Evolutionary conservation across 2,888 invertebrate genomes (phyloP), one percentile per base, ranked within the genome.

Genomic region (Amblyjoppa proteus): DNA sequence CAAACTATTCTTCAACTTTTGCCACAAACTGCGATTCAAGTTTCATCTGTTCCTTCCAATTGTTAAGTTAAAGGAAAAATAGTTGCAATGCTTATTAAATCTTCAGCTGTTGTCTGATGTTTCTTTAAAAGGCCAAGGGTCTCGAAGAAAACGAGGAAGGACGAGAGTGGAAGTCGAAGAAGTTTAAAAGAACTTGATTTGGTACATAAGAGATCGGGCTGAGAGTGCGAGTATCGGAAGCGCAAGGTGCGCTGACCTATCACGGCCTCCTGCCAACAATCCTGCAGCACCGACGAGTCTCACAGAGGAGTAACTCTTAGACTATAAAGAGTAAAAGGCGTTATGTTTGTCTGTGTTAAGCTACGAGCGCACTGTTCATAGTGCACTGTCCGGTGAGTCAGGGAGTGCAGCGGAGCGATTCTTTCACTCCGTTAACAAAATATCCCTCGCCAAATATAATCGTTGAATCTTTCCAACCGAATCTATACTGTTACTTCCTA

Each of bases 231-330:
- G 75, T 79, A 82, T 88, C 85, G 88, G 87, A 74, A 75, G 86
- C 86, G 89, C 89, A 91, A 90, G 91, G 90, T 91, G 91, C 91
- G 91, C 88, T 90, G 91, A 91, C 90, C 91, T 89, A 90, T 38
- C 88, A 79, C 88, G 85, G 91, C 80, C 86, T 86, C 85, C 84
- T 84, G 84, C 83, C 88, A 89, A 89, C 88, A 84, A 87, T 89
- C 64, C 83, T 68, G 45, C 25, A 76, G 82, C 87, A 88, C 88
- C 84, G 84, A 45, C 61, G 41, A 88, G 88, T 90, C 91, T 90
- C 87, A 89, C 90, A 89, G 87, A 85, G 77, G 83, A 74, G 80
- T 80, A 56, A 49, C 74, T 45, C 45, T 41, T 11, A 75, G 61
- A 64, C 45, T 34, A 20, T 53, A n/a, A 56, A 53, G 53, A 41